phyloP scores from a whole-genome alignment of 2,888 invertebrate genomes.

The Cephus runcator region DNA sequence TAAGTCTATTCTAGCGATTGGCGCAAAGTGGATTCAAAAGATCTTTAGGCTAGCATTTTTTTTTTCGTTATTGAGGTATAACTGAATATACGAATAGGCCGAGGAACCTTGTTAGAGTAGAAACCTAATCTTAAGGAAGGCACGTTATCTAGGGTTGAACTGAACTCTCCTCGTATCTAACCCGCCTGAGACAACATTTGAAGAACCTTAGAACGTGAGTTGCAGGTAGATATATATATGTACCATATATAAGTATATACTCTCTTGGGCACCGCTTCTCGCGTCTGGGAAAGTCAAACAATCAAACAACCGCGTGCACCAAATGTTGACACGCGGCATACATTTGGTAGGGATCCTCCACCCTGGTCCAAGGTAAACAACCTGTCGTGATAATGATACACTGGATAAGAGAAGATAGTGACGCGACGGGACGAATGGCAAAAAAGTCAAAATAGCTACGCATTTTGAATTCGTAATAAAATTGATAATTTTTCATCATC shows the following conservation, averaged over 20 bases:
- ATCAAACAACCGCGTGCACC: slow-evolving; percentile 53
- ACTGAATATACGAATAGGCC: not conserved
- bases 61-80: not conserved
- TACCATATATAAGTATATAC: not conserved
- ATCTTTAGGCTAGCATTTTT: not conserved
- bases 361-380: slow-evolving; percentile 53
- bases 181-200: slow-evolving; percentile 61
- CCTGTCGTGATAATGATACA: slow-evolving; percentile 62
- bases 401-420: slow-evolving; percentile 35
- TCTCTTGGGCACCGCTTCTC: slow-evolving; percentile 38
- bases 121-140: slow-evolving; percentile 23
- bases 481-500: not conserved
- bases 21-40: not conserved
- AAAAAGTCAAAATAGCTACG: not conserved
- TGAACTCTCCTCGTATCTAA: slow-evolving; percentile 49
- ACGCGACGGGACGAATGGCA: not conserved
- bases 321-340: slow-evolving; percentile 60
- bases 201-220: slow-evolving; percentile 47
- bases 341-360: slow-evolving; percentile 48
- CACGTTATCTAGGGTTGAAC: slow-evolving; percentile 45
- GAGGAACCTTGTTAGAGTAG: slow-evolving; percentile 20
- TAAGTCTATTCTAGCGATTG: not conserved
- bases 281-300: slow-evolving; percentile 65
- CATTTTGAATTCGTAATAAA: not conserved
- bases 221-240: slow-evolving; percentile 50